Base-by-base conservation (phyloP, 2,797 vertebrate species). In the Pangasius macronema region DNA sequence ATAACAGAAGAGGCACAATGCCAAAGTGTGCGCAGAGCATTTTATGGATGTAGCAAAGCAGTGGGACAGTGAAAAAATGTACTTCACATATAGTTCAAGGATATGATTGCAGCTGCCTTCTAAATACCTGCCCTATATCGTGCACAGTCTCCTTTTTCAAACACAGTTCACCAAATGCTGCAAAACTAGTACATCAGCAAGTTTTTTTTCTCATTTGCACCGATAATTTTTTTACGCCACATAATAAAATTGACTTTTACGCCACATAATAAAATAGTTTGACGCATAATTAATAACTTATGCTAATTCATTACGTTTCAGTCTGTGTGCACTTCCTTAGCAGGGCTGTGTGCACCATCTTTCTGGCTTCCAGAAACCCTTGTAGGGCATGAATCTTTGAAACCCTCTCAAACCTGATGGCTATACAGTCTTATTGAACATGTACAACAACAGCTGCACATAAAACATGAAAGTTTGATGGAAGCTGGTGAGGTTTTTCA, bases 351-450 rank as follows among this genome's bases (percentile, higher is more conserved):
- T 94, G 92, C 92, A 93, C 91, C 68, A 10, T 86, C 91, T 91
- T 92, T 94, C 92, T 55, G 59, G 59, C 46, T 65, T 27, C 59
- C 49, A 85, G 83, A 85, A 30, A 59, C n/a, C 20, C 11, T 85
- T 77, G 42, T 91, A 92, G 92, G 93, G 93, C 94, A 94, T 90
- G 85, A 89, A 91, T 93, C 92, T 91, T 91, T 89, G 89, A 90
- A 93, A 93, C 92, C 90, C 91, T 90, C 90, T 92, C 85, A 72
- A 67, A 59, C 85, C 79, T 68, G 63, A 83, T 83, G n/a, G 73
- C 73, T 61, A 53, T 49, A 85, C 42, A 79, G 61, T 85, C 42
- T 30, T 85, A 65, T 65, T 85, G 18, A 46, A 42, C 39, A 77
- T 85, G 84, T 75, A 77, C 83, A 73, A 55, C 39, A 33, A 49